Percentiles rank a stretch among this genome's conserved stretches.
Conservation (phyloP, 2,888 invertebrate species). For the Phortica magna region DNA sequence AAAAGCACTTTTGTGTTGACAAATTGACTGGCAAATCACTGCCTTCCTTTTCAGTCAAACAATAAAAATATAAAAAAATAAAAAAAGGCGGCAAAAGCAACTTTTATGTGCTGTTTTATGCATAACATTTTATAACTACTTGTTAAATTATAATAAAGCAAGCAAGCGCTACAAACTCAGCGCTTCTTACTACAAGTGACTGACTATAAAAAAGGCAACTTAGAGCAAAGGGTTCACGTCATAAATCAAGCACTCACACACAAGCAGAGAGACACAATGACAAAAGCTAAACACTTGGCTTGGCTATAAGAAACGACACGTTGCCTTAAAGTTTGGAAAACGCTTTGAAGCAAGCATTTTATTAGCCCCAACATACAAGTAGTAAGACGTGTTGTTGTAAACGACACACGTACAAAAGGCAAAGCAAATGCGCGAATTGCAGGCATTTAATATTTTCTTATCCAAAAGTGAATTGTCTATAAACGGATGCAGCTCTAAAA, state of each 20-base stretch:
- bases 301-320: neutral
- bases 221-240: neutral
- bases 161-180: neutral
- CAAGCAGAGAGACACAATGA: neutral
- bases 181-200: neutral
- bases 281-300: no score
- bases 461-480: slow-evolving; percentile 47
- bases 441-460: slow-evolving; percentile 51
- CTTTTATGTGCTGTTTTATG: neutral
- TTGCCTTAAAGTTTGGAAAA: slow-evolving; percentile 29
- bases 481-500: slow-evolving; percentile 71
- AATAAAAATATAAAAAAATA: neutral
- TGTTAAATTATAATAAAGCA: slow-evolving; percentile 22
- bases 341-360: slow-evolving; percentile 1
- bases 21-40: slow-evolving; percentile 69
- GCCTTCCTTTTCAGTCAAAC: slow-evolving; percentile 28
- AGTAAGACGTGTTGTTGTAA: neutral
- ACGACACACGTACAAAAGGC: neutral
- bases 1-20: slow-evolving; percentile 44
- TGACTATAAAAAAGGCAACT: slow-evolving; percentile 6
- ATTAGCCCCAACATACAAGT: slow-evolving; percentile 4
- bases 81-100: neutral
- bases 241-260: slow-evolving; percentile 19
- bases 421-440: slow-evolving; percentile 31
- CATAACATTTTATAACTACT: neutral